Percentiles rank a stretch among this genome's conserved stretches.
phyloP scores from a whole-genome alignment of 2,888 invertebrate genomes.

The Pyrgus malvae region DNA sequence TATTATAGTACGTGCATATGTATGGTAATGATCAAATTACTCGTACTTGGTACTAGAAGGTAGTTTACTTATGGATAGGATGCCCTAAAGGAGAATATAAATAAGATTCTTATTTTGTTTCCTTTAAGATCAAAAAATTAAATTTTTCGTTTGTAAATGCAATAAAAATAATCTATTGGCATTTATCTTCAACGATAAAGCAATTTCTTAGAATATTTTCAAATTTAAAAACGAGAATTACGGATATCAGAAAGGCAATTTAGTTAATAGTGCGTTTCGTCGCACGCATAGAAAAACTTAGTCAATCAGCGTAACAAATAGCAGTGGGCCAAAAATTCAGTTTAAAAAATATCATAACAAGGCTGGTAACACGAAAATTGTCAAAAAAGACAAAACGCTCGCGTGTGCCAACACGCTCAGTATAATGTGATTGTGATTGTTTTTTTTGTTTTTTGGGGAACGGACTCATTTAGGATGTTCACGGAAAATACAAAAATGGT shows the following conservation, averaged over 20 bases:
- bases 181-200: no score
- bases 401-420: constrained; percentile 45
- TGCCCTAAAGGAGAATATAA: no score
- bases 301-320: constrained; percentile 40
- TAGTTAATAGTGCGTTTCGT: constrained; percentile 13
- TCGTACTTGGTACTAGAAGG: no score
- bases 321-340: constrained; percentile 25
- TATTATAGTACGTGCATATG: no score
- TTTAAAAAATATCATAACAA: constrained; percentile 31
- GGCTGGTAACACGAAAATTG: constrained; percentile 40
- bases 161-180: no score
- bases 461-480: constrained; percentile 37
- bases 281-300: constrained; percentile 34
- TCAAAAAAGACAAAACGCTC: constrained; percentile 39
- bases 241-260: constrained; percentile 6
- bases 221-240: not conserved
- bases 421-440: constrained; percentile 49
- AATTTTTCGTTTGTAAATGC: no score
- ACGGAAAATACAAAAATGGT: no score
- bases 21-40: no score
- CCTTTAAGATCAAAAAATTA: no score
- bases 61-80: no score
- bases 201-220: no score
- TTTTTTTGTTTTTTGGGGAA: constrained; percentile 35
- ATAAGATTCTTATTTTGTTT: no score